Percentiles rank a stretch among this genome's conserved stretches.
phyloP scores from a whole-genome alignment of 2,888 invertebrate species.

The Eurytoma adleriae region DNA sequence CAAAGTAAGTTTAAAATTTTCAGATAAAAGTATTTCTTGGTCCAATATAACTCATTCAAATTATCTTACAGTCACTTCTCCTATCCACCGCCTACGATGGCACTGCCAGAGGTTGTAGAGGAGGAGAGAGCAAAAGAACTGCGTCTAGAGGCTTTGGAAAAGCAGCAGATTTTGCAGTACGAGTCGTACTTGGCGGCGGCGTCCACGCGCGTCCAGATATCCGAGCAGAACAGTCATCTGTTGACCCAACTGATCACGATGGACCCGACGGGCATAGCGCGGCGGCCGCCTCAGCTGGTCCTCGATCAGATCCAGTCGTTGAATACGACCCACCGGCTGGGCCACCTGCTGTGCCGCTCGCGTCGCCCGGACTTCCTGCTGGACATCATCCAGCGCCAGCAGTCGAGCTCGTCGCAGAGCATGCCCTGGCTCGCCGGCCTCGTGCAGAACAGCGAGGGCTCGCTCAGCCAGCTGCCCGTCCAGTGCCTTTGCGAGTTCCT shows the following conservation, averaged over 20 bases:
- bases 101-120: slow-evolving; percentile 79
- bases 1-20: slow-evolving; percentile 82
- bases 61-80: slow-evolving; percentile 79
- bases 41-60: not conserved
- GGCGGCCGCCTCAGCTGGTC: slow-evolving; percentile 87
- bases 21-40: not conserved
- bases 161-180: slow-evolving; percentile 89
- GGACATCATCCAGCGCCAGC: slow-evolving; percentile 91
- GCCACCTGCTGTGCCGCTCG: slow-evolving; percentile 91
- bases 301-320: slow-evolving; percentile 88
- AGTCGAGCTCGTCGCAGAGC: slow-evolving; percentile 90
- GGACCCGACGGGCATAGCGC: slow-evolving; percentile 89
- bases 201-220: slow-evolving; percentile 91
- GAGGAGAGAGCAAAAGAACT: slow-evolving; percentile 82
- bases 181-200: slow-evolving; percentile 95
- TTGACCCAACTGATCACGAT: slow-evolving; percentile 90
- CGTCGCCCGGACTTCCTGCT: slow-evolving; percentile 94
- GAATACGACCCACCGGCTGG: slow-evolving; percentile 88
- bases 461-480: slow-evolving; percentile 93
- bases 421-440: slow-evolving; percentile 98
- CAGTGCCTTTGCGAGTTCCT: slow-evolving; percentile 98
- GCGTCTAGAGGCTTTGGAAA: slow-evolving; percentile 84
- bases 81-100: slow-evolving; percentile 84
- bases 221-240: slow-evolving; percentile 91
- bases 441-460: slow-evolving; percentile 93